Base-by-base conservation (phyloP, 2,113 vertebrate species). In the Gavialis gangeticus region DNA sequence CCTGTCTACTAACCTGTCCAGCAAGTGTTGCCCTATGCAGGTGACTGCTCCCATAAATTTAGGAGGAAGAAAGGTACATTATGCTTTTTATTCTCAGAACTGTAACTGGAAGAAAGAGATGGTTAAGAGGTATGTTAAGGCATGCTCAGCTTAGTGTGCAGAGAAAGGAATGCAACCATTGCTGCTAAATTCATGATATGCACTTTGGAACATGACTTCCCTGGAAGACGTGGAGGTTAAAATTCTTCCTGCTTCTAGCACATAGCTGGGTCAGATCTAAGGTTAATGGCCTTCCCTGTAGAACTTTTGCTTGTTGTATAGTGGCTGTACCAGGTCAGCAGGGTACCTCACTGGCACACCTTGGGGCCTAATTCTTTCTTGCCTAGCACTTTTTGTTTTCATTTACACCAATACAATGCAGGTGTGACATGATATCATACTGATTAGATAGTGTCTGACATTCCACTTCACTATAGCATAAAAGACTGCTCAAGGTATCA, bases 361-460 rank as follows among this genome's bases (percentile, higher is more conserved):
- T 56, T 37, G 75, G 57, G 56, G 21, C 54, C 63, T 55, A 24
- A 13, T 46, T 76, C 63, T 64, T 56, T 4, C 46, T 54, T 84
- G 85, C 89, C 91, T 62, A 21, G 1, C n/a, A 7, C 75, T 64
- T 76, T 78, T 87, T 71, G 75, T 54, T 89, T 86, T 27, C 94
- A 71, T 94, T 93, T 93, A 90, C 87, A 87, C 82, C 30, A 91
- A 93, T 8, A 2, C 76, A n/a, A 91, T 90, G 79, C 2, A 67
- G 95, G 90, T 94, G 92, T 95, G 96, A 76, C 37, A 18, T 9
- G 0, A 86, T 58, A n/a, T 57, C 3, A 0, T 19, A n/a, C 77
- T n/a, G 81, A 15, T 75, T 56, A 91, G 75, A 55, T 81, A 78
- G 66, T 54, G 82, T 34, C 64, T 55, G 76, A 6, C 1, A 1